Evolutionary conservation across 2,797 vertebrate species (phyloP).

Genomic region (Alcedo atthis): DNA sequence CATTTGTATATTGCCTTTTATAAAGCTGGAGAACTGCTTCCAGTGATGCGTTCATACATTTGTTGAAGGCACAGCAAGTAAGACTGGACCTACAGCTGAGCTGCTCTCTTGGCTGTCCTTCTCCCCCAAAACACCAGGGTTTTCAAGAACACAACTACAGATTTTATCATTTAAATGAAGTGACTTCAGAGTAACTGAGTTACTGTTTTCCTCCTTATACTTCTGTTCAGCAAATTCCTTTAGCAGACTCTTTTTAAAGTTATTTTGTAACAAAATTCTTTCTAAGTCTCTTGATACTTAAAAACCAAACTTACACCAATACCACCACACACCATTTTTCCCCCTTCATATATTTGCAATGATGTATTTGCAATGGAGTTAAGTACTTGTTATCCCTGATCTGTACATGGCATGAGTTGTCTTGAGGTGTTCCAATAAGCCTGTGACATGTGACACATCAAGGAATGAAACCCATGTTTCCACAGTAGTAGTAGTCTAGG

Average conservation of each 20-base stretch:
- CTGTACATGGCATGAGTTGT: not conserved
- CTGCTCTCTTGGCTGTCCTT: not conserved
- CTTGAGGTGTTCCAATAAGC: not conserved
- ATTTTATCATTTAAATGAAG: not conserved
- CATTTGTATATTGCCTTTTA: fast-evolving
- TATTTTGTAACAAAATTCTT: not conserved
- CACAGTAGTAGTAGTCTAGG: not conserved
- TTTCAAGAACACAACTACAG: not conserved
- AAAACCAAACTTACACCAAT: not conserved
- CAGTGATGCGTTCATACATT: not conserved
- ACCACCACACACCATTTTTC: not conserved
- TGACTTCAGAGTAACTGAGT: not conserved
- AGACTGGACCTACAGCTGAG: not conserved
- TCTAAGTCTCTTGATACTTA: not conserved
- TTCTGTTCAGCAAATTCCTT: not conserved
- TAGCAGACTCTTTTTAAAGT: not conserved
- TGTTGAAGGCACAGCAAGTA: not conserved
- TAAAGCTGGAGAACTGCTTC: not conserved
- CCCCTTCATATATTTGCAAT: not conserved
- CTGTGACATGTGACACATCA: not conserved
- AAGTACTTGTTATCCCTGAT: not conserved
- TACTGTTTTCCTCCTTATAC: not conserved
- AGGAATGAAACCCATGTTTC: not conserved
- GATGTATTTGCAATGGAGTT: not conserved
- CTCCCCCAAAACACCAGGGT: not conserved